Evolutionary conservation across 2,888 invertebrate genomes (phyloP), one percentile per base, ranked within the genome.

Genomic region (Parnassius smintheus): DNA sequence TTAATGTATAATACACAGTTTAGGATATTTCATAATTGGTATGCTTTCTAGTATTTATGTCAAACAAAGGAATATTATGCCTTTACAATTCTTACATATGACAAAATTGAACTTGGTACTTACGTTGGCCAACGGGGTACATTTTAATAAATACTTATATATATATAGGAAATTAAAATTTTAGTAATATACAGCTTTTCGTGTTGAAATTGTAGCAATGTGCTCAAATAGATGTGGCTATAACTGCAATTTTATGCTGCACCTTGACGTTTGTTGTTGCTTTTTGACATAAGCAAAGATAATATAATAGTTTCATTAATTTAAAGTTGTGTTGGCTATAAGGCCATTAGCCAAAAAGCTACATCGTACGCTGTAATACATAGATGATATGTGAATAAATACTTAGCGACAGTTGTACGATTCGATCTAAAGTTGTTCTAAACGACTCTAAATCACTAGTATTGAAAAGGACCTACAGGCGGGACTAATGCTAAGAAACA

Each of bases 41-140:
- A 66, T 41, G 46, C 52, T 44, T 66, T 60, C 66, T 62, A 64
- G 66, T 56, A 44, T 52, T 57, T 49, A 60, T 53, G 71, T 84
- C 82, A 86, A 87, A 87, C 87, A 88, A 88, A 86, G 84, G 80
- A 85, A 81, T 81, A 82, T 82, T 81, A 76, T 75, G 72, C 70
- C 72, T 70, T 73, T 66, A 66, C 66, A 56, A 72, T 68, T 72
- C 69, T 69, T 76, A 69, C 66, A 66, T 64, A 61, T 62, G 60
- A 66, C 45, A 44, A 66, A 69, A 66, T 63, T 59, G 65, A 51
- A 68, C 64, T 62, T 50, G 70, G 76, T 75, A 83, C 87, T 82
- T 83, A 89, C 88, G 85, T 83, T 89, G 88, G 78, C 88, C 89
- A 89, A 89, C 88, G 89, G 88, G 88, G 88, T 88, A 88, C 88